Conservation (phyloP, 2,113 vertebrate species). For the Pseudorhombus dupliciocellatus region DNA sequence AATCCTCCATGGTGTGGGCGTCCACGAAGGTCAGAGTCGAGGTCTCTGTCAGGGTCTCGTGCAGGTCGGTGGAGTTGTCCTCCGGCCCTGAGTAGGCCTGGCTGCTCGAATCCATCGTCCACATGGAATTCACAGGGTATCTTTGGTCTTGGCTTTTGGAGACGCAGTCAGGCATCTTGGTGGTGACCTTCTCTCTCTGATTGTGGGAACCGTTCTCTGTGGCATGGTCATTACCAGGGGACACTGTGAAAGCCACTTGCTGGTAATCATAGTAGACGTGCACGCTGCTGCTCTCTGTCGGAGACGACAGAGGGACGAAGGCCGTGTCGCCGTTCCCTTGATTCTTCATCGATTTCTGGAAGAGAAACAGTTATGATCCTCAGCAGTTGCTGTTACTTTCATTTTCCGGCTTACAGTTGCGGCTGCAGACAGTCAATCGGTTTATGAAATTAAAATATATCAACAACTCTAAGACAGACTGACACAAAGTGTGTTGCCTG, state of each 20-base stretch:
- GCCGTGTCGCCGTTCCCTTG: conserved; percentile 29
- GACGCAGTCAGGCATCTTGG: conserved; percentile 24
- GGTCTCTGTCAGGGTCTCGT: conserved; percentile 77
- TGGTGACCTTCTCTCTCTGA: conserved; percentile 21
- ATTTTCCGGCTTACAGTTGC: no score
- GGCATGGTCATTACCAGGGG: conserved; percentile 35
- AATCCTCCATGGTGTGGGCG: conserved; percentile 85
- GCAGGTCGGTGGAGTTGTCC: conserved; percentile 74
- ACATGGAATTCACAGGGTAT: conserved; percentile 36
- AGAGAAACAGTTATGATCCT: not conserved
- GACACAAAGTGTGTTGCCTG: not conserved
- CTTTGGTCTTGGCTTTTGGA: conserved; percentile 27
- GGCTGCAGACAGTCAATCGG: no score
- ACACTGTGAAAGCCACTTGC: conserved; percentile 54
- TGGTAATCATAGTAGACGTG: conserved; percentile 61
- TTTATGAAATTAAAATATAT: no score
- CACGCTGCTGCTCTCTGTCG: conserved; percentile 52
- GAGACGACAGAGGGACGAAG: conserved; percentile 48
- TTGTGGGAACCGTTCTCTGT: conserved; percentile 26
- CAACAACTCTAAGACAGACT: not conserved
- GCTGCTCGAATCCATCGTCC: conserved; percentile 62
- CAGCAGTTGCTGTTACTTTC: no score
- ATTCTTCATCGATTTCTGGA: conserved; percentile 53
- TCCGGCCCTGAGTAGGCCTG: conserved; percentile 56
- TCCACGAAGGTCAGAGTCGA: conserved; percentile 94